Evolutionary conservation across 2,797 vertebrate species (phyloP).

Genomic region (Rousettus madagascariensis): DNA sequence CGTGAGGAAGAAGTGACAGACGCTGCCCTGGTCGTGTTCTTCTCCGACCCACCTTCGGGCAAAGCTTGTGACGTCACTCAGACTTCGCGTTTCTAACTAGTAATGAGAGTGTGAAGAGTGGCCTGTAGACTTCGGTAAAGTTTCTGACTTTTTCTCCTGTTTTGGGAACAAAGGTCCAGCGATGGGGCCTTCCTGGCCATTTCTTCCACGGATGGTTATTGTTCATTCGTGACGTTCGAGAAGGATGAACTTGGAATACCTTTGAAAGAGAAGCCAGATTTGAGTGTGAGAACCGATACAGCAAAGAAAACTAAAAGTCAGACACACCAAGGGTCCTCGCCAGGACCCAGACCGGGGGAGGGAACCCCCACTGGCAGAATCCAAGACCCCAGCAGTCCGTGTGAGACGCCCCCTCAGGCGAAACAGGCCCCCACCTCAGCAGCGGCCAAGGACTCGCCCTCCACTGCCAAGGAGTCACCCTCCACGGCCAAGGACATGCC

Average conservation of each 20-base stretch:
- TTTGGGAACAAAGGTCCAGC: constrained; percentile 88
- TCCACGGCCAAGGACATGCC: no score
- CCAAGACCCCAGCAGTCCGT: constrained; percentile 75
- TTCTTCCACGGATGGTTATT: constrained; percentile 98
- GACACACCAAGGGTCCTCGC: constrained; percentile 80
- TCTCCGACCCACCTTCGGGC: neutral
- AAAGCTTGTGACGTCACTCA: neutral
- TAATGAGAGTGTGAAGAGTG: accelerated
- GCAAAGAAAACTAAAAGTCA: constrained; percentile 90
- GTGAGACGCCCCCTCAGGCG: neutral
- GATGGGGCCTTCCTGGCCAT: constrained; percentile 96
- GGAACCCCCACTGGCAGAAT: constrained; percentile 60
- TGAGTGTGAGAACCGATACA: constrained; percentile 84
- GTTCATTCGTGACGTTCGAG: constrained; percentile 96
- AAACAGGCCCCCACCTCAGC: constrained; percentile 6
- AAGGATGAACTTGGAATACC: constrained; percentile 92
- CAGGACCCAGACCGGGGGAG: constrained; percentile 83
- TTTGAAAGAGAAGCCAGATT: constrained; percentile 91
- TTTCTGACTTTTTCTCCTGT: constrained; percentile 27
- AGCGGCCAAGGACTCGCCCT: constrained; percentile 61
- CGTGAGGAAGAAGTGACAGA: accelerated
- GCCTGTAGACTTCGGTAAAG: accelerated
- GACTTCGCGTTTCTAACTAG: neutral
- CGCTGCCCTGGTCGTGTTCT: accelerated
- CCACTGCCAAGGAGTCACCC: constrained; percentile 70